Conservation (phyloP, 2,888 invertebrate species). For the Phaonia tiefii region DNA sequence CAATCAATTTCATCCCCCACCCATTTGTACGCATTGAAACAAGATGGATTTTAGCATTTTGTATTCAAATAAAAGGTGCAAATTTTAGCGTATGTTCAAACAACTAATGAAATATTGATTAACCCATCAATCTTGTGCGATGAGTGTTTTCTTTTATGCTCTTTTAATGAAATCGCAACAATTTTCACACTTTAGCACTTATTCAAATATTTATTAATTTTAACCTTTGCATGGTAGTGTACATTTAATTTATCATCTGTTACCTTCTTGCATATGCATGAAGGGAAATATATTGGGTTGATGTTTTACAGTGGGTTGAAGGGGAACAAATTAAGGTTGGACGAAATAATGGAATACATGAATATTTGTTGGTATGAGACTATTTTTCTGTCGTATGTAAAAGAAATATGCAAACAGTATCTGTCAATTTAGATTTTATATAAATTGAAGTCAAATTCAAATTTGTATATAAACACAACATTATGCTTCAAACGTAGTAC, state of each 20-base stretch:
- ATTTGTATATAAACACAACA: too few species aligned
- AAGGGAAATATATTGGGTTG: constrained; percentile 8
- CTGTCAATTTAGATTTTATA: too few species aligned
- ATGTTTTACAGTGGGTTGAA: too few species aligned
- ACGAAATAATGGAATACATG: too few species aligned
- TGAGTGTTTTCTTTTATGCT: constrained; percentile 19
- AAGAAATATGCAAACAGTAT: too few species aligned
- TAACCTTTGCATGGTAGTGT: constrained; percentile 40
- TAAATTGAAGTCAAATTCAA: too few species aligned
- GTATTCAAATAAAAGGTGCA: constrained; percentile 33
- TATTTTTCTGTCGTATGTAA: too few species aligned
- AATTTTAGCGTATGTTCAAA: constrained; percentile 23
- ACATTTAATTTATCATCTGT: constrained; percentile 58
- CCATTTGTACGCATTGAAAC: background rate
- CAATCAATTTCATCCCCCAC: background rate
- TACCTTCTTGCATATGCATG: constrained; percentile 40
- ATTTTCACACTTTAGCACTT: constrained; percentile 61
- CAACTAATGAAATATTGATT: constrained; percentile 58
- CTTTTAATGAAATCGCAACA: constrained; percentile 54
- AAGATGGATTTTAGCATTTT: constrained; percentile 5
- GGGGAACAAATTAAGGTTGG: too few species aligned
- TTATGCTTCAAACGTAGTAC: too few species aligned
- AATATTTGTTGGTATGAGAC: too few species aligned
- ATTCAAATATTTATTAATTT: constrained; percentile 66
- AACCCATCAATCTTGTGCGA: constrained; percentile 57